Percentiles rank a stretch among this genome's conserved stretches.
Conservation (phyloP, 2,888 invertebrate genomes). For the Fabriciana adippe region DNA sequence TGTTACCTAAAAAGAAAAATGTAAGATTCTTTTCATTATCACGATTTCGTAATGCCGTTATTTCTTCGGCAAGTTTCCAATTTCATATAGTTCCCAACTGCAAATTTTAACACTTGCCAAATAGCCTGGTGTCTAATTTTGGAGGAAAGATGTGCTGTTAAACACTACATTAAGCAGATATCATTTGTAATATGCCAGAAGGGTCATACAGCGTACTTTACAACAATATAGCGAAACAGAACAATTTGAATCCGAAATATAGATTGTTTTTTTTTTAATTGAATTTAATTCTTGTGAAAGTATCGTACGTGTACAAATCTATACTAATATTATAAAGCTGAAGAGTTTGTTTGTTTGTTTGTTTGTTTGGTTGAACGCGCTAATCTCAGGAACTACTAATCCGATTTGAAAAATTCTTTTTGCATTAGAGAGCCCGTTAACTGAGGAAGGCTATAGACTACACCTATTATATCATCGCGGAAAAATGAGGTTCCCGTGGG, state of each 20-base stretch:
- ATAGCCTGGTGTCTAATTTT: conserved; percentile 29
- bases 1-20: conserved; percentile 14
- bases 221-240: neutral
- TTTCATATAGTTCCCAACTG: conserved; percentile 26
- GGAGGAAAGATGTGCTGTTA: conserved; percentile 25
- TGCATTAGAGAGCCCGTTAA: no score
- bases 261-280: no score
- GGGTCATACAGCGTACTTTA: neutral
- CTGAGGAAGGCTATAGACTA: no score
- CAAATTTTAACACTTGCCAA: conserved; percentile 36
- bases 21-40: conserved; percentile 15
- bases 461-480: no score
- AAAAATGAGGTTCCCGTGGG: no score
- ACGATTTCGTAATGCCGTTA: conserved; percentile 24
- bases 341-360: no score
- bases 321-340: no score
- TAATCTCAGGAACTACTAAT: no score
- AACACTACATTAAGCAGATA: conserved; percentile 14
- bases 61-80: conserved; percentile 34
- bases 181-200: neutral
- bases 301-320: no score
- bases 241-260: conserved; percentile 6
- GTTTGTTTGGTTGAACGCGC: no score
- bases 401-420: no score
- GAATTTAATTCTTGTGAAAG: no score